Evolutionary conservation across 2,797 vertebrate genomes (phyloP).

Genomic region (Gallinago solitaria): DNA sequence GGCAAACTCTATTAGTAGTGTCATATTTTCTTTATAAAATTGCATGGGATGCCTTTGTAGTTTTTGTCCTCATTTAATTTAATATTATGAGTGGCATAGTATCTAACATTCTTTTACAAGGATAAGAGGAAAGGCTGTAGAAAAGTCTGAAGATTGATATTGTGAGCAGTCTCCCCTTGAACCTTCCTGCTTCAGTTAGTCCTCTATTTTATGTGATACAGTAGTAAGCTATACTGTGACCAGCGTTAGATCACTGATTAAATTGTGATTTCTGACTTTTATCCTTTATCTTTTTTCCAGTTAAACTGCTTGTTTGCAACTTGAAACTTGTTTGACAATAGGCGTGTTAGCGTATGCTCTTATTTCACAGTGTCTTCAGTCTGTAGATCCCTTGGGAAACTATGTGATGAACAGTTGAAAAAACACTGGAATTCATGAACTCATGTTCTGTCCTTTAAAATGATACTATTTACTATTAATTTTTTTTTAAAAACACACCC

Average conservation of each 20-base stretch:
- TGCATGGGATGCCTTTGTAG: fast-evolving
- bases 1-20: fast-evolving
- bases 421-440: background rate
- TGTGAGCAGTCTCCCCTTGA: background rate
- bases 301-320: background rate
- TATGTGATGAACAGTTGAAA: background rate
- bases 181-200: background rate
- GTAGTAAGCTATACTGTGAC: fast-evolving
- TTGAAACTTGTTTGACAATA: background rate
- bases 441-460: background rate
- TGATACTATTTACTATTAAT: background rate
- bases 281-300: background rate
- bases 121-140: no score
- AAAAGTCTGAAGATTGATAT: no score
- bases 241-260: no score
- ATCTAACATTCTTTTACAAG: no score
- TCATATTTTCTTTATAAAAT: fast-evolving
- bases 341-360: background rate
- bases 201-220: fast-evolving
- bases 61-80: fast-evolving
- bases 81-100: fast-evolving
- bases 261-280: background rate
- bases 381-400: background rate
- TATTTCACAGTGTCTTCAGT: no score
- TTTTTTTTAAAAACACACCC: background rate